A percentile compares a stretch with the other conserved stretches of the same genome.
These are phyloP conservation scores for Epicauta chinensis DNA, from an alignment of 1,140 invertebrate species.

Conservation along the genomic window DNA sequence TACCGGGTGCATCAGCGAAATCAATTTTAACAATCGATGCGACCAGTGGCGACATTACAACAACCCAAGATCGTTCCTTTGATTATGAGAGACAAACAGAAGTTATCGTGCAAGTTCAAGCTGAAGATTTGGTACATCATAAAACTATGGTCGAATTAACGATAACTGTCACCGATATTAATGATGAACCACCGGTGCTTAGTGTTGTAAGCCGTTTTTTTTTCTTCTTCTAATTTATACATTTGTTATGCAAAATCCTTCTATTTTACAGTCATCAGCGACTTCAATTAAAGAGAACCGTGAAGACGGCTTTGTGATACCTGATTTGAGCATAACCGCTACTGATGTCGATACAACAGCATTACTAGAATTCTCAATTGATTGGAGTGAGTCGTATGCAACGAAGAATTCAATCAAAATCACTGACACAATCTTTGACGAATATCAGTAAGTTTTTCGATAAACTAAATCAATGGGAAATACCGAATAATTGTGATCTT, in stretches of 20 bases:
- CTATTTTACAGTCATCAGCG: slow-evolving; percentile 18
- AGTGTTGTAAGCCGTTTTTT: slow-evolving; percentile 39
- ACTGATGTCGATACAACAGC: slow-evolving; percentile 50
- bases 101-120: slow-evolving; percentile 48
- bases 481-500: not conserved
- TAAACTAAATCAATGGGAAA: no score
- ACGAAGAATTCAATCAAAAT: slow-evolving; percentile 47
- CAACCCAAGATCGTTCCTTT: slow-evolving; percentile 45
- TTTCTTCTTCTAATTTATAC: no score
- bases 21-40: slow-evolving; percentile 39
- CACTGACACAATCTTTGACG: slow-evolving; percentile 30
- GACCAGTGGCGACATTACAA: slow-evolving; percentile 44
- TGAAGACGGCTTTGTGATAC: slow-evolving; percentile 32
- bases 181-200: slow-evolving; percentile 51
- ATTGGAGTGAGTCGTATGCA: slow-evolving; percentile 49
- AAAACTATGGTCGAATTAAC: slow-evolving; percentile 46
- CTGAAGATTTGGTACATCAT: slow-evolving; percentile 45
- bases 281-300: slow-evolving; percentile 48
- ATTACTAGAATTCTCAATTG: slow-evolving; percentile 46
- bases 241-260: no score
- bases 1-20: slow-evolving; percentile 15
- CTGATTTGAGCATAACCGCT: slow-evolving; percentile 44
- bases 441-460: slow-evolving; percentile 32
- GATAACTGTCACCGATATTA: slow-evolving; percentile 50
- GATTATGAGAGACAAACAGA: slow-evolving; percentile 52